Evolutionary conservation across 1,140 invertebrate species (phyloP).

Genomic region (Drosophila sulfurigaster): DNA sequence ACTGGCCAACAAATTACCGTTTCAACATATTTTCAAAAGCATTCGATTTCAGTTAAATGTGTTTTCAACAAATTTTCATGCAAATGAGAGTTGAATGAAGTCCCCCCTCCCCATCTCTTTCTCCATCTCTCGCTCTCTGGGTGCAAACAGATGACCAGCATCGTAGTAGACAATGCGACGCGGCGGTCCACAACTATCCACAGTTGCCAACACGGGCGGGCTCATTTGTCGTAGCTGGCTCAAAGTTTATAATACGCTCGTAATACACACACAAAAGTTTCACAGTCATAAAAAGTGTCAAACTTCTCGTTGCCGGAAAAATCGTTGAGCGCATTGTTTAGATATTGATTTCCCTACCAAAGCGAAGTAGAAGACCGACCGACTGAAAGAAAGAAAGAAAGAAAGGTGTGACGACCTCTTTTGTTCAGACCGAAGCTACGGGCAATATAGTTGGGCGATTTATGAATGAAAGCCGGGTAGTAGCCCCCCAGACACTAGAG

Average conservation of each 20-base stretch:
- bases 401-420: conserved; percentile 73
- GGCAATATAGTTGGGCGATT: conserved; percentile 67
- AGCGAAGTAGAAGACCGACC: not conserved
- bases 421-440: conserved; percentile 43
- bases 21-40: conserved; percentile 57
- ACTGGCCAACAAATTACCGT: conserved; percentile 82
- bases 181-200: conserved; percentile 56
- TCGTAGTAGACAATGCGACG: conserved; percentile 71
- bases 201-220: conserved; percentile 57
- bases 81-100: conserved; percentile 53
- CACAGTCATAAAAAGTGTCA: conserved; percentile 73
- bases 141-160: conserved; percentile 75
- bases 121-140: not conserved
- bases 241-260: conserved; percentile 53
- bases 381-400: not conserved
- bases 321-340: conserved; percentile 62
- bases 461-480: conserved; percentile 66
- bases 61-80: conserved; percentile 81
- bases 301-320: conserved; percentile 49
- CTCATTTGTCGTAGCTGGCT: conserved; percentile 72
- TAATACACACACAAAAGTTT: conserved; percentile 64
- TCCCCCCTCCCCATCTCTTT: not conserved
- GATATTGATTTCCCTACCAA: conserved; percentile 67
- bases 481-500: not conserved
- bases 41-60: conserved; percentile 69